Percentiles rank a stretch among this genome's conserved stretches.
Evolutionary conservation across 2,888 invertebrate genomes (phyloP).

Genomic region (Orthosia incerta): DNA sequence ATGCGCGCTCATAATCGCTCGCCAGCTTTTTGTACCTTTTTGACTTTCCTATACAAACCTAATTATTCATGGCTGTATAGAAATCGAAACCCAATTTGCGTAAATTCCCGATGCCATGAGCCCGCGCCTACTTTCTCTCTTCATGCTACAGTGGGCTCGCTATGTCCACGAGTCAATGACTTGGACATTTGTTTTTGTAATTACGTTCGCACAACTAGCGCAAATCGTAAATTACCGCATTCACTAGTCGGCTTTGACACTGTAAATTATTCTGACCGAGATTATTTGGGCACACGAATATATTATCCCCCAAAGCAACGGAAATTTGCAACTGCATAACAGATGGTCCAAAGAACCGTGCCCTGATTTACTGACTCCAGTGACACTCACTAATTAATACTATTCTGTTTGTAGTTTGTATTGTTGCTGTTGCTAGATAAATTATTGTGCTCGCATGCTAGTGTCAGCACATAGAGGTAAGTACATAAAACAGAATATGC

Average conservation of each 20-base stretch:
- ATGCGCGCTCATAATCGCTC: slow-evolving; percentile 50
- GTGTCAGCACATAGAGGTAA: slow-evolving; percentile 20
- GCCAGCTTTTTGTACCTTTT: slow-evolving; percentile 60
- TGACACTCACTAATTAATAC: slow-evolving; percentile 55
- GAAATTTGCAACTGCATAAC: slow-evolving; percentile 49
- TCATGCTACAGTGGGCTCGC: slow-evolving; percentile 77
- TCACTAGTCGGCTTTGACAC: slow-evolving; percentile 68
- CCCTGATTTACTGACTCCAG: slow-evolving; percentile 41
- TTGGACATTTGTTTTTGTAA: slow-evolving; percentile 75
- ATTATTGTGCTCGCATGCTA: slow-evolving; percentile 39
- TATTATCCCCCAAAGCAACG: slow-evolving; percentile 45
- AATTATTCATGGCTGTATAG: slow-evolving; percentile 75
- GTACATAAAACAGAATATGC: slow-evolving; percentile 29
- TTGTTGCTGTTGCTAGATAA: slow-evolving; percentile 33
- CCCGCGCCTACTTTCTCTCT: slow-evolving; percentile 81
- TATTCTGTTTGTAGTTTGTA: slow-evolving; percentile 58
- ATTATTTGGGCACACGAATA: slow-evolving; percentile 66
- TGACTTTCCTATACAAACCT: slow-evolving; percentile 63
- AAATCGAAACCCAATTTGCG: slow-evolving; percentile 82
- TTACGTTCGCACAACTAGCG: slow-evolving; percentile 67
- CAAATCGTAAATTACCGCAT: slow-evolving; percentile 71
- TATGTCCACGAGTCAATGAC: slow-evolving; percentile 78
- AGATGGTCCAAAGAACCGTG: slow-evolving; percentile 46
- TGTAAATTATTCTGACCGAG: slow-evolving; percentile 68
- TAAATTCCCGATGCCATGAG: slow-evolving; percentile 76